Conservation (phyloP, 2,797 vertebrate genomes). For the Spizella passerina region DNA sequence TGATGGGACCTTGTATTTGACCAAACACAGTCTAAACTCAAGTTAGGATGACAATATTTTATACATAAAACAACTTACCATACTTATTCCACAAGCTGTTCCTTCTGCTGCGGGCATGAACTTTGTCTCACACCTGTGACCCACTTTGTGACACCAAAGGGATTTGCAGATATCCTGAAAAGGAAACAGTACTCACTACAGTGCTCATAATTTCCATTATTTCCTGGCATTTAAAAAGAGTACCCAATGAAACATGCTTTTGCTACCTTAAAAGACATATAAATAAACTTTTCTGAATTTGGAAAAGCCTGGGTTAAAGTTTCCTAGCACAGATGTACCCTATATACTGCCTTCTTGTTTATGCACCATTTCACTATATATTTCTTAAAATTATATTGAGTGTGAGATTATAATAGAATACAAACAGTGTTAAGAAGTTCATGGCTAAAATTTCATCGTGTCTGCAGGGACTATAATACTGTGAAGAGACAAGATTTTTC, state of each 20-base stretch:
- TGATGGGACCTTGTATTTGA: not conserved
- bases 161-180: constrained; percentile 97
- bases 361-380: not conserved
- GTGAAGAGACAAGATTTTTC: not conserved
- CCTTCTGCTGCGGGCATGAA: constrained; percentile 99
- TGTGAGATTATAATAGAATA: not conserved
- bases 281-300: not conserved
- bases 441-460: not conserved
- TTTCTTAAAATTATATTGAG: not conserved
- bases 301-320: not conserved
- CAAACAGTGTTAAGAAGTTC: not conserved
- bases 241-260: not conserved
- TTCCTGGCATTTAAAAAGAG: not conserved
- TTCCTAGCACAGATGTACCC: not conserved
- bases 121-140: constrained; percentile 97
- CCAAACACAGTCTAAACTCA: not conserved
- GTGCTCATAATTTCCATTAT: not conserved
- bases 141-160: constrained; percentile 93
- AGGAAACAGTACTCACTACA: not conserved
- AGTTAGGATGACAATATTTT: not conserved
- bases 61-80: constrained; percentile 81
- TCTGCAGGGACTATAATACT: not conserved
- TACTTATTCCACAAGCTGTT: constrained; percentile 90
- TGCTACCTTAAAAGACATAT: not conserved
- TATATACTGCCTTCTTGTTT: not conserved